Conservation (phyloP, 2,113 vertebrate species). For the Vimba vimba region DNA sequence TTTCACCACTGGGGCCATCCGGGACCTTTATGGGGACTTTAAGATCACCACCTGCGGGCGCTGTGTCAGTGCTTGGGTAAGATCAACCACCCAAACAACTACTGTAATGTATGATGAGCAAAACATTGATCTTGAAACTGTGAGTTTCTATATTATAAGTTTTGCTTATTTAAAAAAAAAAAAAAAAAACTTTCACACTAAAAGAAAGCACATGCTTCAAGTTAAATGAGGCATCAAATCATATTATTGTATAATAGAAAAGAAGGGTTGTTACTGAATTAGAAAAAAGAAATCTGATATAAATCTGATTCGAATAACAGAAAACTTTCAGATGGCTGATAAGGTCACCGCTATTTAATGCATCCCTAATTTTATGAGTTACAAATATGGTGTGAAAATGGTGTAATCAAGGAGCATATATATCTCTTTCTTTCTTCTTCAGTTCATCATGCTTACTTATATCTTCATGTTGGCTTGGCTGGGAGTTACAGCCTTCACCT, state of each 20-base stretch:
- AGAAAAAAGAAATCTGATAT: neutral
- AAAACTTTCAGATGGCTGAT: neutral
- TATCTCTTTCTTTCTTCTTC: conserved; percentile 30
- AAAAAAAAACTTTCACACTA: neutral
- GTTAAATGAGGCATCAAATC: neutral
- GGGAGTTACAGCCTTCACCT: conserved; percentile 94
- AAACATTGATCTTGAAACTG: neutral
- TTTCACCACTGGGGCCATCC: conserved; percentile 92
- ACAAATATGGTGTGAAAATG: too few species aligned
- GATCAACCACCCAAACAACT: conserved; percentile 53
- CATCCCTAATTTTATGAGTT: neutral
- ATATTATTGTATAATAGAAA: neutral
- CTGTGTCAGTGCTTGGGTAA: conserved; percentile 98
- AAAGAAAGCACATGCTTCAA: neutral
- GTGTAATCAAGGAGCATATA: too few species aligned
- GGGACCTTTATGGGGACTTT: conserved; percentile 98
- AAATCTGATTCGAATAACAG: neutral
- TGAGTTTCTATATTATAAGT: too few species aligned
- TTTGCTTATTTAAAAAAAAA: neutral
- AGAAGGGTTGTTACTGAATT: neutral
- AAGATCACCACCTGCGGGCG: conserved; percentile 99
- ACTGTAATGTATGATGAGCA: neutral
- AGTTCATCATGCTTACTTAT: conserved; percentile 99
- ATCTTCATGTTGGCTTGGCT: conserved; percentile 99
- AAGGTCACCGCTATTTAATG: neutral